A percentile compares a stretch with the other conserved stretches of the same genome.
These are phyloP conservation scores for Sebastes oblongus DNA, from an alignment of 2,797 vertebrate species.

Conservation along the genomic window DNA sequence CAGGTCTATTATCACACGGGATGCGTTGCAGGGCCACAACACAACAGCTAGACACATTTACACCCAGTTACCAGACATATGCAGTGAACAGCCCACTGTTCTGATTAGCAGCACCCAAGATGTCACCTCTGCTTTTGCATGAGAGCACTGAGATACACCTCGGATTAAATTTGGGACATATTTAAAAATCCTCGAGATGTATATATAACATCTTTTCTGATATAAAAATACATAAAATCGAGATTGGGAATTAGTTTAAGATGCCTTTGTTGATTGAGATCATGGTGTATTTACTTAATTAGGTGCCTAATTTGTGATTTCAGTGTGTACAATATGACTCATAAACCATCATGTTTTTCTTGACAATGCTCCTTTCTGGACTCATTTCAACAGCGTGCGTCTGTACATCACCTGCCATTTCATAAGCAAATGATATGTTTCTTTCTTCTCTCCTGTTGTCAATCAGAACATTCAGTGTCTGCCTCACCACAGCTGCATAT, in stretches of 20 bases:
- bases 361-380: neutral
- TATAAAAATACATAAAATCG: neutral
- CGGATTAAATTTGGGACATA: neutral
- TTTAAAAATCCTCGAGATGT: neutral
- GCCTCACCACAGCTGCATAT: neutral
- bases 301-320: neutral
- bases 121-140: slow-evolving; percentile 32
- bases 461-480: neutral
- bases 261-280: neutral
- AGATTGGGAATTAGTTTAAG: neutral
- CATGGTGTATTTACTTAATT: neutral
- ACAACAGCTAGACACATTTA: slow-evolving; percentile 68
- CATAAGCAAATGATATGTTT: neutral
- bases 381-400: no score
- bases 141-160: neutral
- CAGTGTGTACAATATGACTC: neutral
- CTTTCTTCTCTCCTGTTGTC: neutral
- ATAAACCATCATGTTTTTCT: neutral
- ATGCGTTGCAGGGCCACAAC: slow-evolving; percentile 65
- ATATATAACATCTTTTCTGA: neutral
- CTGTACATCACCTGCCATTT: neutral
- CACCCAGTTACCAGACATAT: slow-evolving; percentile 69
- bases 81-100: slow-evolving; percentile 42
- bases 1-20: slow-evolving; percentile 74
- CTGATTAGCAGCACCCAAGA: slow-evolving; percentile 34